Evolutionary conservation across 2,113 vertebrate species (phyloP).

Genomic region (Jacana jacana): DNA sequence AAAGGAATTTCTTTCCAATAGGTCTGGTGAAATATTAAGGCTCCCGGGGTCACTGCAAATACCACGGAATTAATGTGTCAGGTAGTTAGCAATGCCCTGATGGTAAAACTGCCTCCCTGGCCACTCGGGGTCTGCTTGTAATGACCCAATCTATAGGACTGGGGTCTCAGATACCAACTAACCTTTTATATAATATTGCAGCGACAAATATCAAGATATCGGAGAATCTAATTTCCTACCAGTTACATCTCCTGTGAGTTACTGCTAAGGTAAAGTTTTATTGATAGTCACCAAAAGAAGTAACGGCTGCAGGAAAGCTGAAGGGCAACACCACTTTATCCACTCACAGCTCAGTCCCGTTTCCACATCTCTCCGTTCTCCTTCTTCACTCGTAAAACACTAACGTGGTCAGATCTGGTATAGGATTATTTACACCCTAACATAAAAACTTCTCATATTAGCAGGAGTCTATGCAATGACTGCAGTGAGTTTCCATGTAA

Average conservation of each 20-base stretch:
- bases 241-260: not conserved
- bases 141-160: rapidly evolving
- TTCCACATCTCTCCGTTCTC: not conserved
- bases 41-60: not conserved
- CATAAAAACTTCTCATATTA: not conserved
- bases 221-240: not conserved
- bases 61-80: constrained; percentile 4
- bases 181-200: not conserved
- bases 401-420: not conserved
- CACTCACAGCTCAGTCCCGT: not conserved
- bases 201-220: not conserved
- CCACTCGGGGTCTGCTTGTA: not conserved
- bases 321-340: not conserved
- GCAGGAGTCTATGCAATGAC: not conserved
- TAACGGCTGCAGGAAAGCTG: not conserved
- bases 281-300: not conserved
- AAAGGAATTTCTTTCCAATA: not conserved
- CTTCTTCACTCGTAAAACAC: not conserved
- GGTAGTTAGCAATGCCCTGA: not conserved
- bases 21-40: not conserved
- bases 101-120: not conserved
- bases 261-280: not conserved
- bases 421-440: not conserved
- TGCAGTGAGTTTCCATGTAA: not conserved
- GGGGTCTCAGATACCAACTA: not conserved